Percentiles rank a stretch among this genome's conserved stretches.
These are phyloP conservation scores for Leucophenga montana DNA, from an alignment of 2,888 invertebrate genomes.

Conservation along the genomic window DNA sequence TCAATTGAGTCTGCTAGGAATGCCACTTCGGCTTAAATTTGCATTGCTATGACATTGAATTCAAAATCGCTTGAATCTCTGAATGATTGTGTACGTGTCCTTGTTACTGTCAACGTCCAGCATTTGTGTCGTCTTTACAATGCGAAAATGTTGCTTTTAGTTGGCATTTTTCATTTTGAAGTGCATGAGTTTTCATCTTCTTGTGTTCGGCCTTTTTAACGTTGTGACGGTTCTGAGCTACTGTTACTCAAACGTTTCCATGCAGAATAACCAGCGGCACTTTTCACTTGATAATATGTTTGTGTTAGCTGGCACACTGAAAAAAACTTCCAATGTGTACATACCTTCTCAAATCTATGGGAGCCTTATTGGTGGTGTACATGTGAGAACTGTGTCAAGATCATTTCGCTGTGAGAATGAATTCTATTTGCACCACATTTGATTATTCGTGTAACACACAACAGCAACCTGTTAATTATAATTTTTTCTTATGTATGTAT, in stretches of 20 bases:
- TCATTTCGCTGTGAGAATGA: neutral
- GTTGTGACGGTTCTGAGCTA: neutral
- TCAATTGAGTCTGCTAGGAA: neutral
- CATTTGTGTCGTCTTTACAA: neutral
- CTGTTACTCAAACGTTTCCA: conserved; percentile 14
- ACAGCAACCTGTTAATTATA: no score
- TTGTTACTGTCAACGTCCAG: neutral
- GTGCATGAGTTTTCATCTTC: no score
- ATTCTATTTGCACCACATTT: no score
- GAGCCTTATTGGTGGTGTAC: neutral
- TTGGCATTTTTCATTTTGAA: no score
- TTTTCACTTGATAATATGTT: conserved; percentile 16
- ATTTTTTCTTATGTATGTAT: no score
- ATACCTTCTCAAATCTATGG: neutral
- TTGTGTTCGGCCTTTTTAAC: neutral
- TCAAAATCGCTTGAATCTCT: neutral
- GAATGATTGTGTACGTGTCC: neutral
- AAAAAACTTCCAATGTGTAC: neutral
- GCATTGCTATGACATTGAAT: conserved; percentile 6
- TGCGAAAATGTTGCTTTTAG: no score
- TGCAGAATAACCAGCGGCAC: conserved; percentile 10
- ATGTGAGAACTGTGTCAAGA: conserved; percentile 21
- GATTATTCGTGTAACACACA: no score
- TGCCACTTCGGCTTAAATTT: neutral
- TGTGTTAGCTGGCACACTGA: neutral